Evolutionary conservation across 2,113 vertebrate genomes (phyloP).

Genomic region (Gallinago paraguaiae): DNA sequence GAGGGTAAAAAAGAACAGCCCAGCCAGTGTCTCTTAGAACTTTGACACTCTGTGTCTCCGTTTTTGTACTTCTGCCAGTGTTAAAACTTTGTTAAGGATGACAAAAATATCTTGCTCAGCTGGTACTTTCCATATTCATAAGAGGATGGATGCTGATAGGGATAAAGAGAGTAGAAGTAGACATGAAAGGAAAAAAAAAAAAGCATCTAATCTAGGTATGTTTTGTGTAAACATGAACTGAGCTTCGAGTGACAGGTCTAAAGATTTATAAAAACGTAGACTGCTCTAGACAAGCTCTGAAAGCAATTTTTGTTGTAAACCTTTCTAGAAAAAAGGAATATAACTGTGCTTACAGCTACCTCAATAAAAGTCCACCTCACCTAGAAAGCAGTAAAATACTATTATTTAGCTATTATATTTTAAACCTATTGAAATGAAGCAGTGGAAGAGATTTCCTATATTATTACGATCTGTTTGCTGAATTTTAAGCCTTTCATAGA

Average conservation of each 20-base stretch:
- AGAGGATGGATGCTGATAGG: background rate
- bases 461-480: background rate
- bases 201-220: background rate
- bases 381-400: background rate
- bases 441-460: constrained; percentile 2
- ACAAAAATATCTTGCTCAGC: constrained; percentile 14
- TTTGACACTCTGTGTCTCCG: background rate
- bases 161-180: background rate
- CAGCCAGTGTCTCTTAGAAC: background rate
- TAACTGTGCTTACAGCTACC: background rate
- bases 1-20: background rate
- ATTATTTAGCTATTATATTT: background rate
- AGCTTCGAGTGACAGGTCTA: background rate
- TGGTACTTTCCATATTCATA: background rate
- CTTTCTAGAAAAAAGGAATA: background rate
- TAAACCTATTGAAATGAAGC: background rate
- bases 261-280: background rate
- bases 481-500: background rate
- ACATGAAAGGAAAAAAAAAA: background rate
- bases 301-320: background rate
- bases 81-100: background rate
- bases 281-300: background rate
- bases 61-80: background rate
- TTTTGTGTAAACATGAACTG: background rate
- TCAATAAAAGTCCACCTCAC: background rate